A percentile compares a stretch with the other conserved stretches of the same genome.
Conservation (phyloP, 2,113 vertebrate genomes). For the Albula glossodonta region DNA sequence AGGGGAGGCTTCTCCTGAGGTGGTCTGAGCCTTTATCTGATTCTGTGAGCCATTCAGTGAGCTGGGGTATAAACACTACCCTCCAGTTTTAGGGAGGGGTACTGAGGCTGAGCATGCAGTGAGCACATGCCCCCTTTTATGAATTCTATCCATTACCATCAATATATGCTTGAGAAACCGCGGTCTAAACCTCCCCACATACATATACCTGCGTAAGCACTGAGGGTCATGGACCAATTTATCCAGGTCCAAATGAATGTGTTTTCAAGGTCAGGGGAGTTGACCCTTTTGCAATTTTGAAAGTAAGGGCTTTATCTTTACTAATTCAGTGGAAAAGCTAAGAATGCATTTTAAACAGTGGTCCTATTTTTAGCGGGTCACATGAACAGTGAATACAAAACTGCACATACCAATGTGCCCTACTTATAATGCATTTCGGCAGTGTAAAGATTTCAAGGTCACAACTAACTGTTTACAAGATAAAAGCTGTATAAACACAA, state of each 20-base stretch:
- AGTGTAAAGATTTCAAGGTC: slow-evolving; percentile 28
- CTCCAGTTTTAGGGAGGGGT: background rate
- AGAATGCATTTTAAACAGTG: slow-evolving; percentile 19
- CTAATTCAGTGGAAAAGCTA: slow-evolving; percentile 10
- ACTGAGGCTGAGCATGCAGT: background rate
- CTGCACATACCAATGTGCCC: slow-evolving; percentile 12
- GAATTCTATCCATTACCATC: no score
- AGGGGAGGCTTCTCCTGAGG: background rate
- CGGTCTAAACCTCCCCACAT: no score
- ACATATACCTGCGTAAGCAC: no score
- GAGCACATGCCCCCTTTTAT: no score
- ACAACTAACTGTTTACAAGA: slow-evolving; percentile 24
- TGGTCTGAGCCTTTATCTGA: background rate
- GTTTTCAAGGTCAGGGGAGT: background rate
- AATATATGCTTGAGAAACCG: no score
- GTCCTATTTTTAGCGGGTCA: slow-evolving; percentile 15
- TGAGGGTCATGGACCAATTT: no score
- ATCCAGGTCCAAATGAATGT: no score
- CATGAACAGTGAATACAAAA: background rate
- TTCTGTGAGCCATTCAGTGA: background rate
- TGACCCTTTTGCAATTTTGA: background rate
- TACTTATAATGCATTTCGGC: slow-evolving; percentile 25
- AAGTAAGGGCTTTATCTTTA: background rate
- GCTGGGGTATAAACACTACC: background rate
- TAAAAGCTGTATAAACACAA: slow-evolving; percentile 30